Evolutionary conservation across 2,797 vertebrate species (phyloP).

Genomic region (Sebastes dallii): DNA sequence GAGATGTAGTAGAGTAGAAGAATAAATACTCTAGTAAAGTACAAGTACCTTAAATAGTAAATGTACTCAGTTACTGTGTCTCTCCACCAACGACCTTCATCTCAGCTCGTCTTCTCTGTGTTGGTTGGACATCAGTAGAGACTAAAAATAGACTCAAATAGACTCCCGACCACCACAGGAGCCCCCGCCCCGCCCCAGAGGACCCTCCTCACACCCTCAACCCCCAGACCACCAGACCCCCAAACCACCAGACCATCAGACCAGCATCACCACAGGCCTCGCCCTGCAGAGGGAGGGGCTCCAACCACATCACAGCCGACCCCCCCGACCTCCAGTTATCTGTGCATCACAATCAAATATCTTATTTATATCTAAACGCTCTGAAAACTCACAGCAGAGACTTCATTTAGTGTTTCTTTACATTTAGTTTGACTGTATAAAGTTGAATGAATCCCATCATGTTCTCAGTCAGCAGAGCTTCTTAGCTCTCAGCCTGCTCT

Average conservation of each 20-base stretch:
- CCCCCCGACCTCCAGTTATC: background rate
- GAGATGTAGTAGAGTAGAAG: background rate
- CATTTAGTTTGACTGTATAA: background rate
- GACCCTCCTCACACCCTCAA: background rate
- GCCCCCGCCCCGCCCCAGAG: conserved; percentile 19
- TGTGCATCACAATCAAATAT: background rate
- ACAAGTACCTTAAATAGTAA: background rate
- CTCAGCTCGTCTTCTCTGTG: background rate
- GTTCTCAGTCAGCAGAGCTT: too few relatives aligned
- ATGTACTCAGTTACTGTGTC: background rate
- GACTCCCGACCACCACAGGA: conserved; percentile 5
- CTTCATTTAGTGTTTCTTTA: background rate
- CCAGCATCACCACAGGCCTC: background rate
- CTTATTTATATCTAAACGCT: background rate
- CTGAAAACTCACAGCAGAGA: too few relatives aligned
- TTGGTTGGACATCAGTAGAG: background rate
- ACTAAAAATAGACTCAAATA: conserved; percentile 37
- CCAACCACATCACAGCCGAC: conserved; percentile 36
- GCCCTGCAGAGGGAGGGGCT: conserved; percentile 49
- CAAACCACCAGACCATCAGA: background rate
- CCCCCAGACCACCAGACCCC: background rate
- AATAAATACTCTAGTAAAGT: too few relatives aligned
- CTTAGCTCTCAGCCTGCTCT: too few relatives aligned
- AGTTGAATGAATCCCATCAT: too few relatives aligned
- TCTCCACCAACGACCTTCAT: background rate